These are phyloP conservation scores for Mythimna vitellina DNA, from an alignment of 2,888 invertebrate genomes.

Conservation along the genomic window DNA sequence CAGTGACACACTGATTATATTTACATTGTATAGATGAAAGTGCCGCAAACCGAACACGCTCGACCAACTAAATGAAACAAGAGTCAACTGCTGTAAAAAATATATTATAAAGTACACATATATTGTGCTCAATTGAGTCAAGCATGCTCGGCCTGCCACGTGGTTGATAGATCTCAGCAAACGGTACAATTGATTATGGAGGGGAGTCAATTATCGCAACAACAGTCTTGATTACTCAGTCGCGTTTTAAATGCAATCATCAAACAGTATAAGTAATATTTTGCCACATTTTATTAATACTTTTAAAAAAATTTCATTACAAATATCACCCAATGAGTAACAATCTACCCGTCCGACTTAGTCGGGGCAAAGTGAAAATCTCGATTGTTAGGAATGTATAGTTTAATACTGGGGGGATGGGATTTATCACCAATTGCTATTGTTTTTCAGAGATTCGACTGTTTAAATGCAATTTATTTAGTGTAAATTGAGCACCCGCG, in stretches of 20 bases:
- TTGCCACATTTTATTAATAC: slow-evolving; percentile 86
- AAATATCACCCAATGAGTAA: slow-evolving; percentile 88
- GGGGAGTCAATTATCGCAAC: slow-evolving; percentile 79
- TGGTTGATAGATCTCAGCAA: slow-evolving; percentile 47
- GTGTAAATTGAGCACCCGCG: slow-evolving; percentile 70
- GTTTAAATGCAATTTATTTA: slow-evolving; percentile 70
- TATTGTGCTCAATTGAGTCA: slow-evolving; percentile 8
- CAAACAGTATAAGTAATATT: slow-evolving; percentile 73
- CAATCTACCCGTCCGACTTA: slow-evolving; percentile 75
- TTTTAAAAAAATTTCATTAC: slow-evolving; percentile 79
- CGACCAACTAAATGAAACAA: slow-evolving; percentile 37
- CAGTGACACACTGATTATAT: slow-evolving; percentile 87
- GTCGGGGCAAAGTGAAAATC: slow-evolving; percentile 79
- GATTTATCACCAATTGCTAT: slow-evolving; percentile 65
- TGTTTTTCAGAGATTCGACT: slow-evolving; percentile 72
- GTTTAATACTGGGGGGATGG: slow-evolving; percentile 83
- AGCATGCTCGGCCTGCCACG: slow-evolving; percentile 33
- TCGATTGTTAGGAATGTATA: slow-evolving; percentile 88
- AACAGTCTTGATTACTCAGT: slow-evolving; percentile 85
- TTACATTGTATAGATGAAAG: slow-evolving; percentile 76
- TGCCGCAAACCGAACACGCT: slow-evolving; percentile 43
- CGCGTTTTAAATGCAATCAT: slow-evolving; percentile 82
- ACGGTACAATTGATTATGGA: slow-evolving; percentile 52
- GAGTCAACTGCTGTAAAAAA: slow-evolving; percentile 46
- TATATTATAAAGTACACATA: slow-evolving; percentile 46